A percentile compares a stretch with the other conserved stretches of the same genome.
phyloP scores from a whole-genome alignment of 2,113 vertebrate species.

The Calyptomena viridis region DNA sequence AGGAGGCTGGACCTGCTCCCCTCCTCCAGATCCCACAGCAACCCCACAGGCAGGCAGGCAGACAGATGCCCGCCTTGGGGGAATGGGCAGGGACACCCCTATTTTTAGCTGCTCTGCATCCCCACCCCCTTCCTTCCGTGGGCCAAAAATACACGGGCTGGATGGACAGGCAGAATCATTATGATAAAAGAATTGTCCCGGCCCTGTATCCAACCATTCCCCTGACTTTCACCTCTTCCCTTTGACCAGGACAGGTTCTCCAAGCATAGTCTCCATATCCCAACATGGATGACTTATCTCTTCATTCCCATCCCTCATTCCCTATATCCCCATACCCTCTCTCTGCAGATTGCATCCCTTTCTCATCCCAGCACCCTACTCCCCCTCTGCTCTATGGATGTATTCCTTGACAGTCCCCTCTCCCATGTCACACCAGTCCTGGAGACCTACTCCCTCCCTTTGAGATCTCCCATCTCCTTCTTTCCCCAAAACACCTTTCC shows the following conservation, averaged over 20 bases:
- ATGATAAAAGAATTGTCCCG: neutral
- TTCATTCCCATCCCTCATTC: neutral
- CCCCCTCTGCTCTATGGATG: neutral
- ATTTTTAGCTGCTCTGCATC: constrained; percentile 60
- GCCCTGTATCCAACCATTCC: neutral
- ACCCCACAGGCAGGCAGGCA: constrained; percentile 42
- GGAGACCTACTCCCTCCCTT: neutral
- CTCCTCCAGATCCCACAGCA: constrained; percentile 58
- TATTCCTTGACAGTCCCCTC: neutral
- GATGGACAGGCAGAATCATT: constrained; percentile 46
- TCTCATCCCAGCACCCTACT: fast-evolving
- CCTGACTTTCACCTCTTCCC: neutral
- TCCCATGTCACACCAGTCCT: neutral
- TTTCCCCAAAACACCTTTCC: neutral
- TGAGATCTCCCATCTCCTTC: neutral
- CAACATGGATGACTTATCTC: neutral
- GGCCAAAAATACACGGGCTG: constrained; percentile 51
- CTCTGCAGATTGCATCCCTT: neutral
- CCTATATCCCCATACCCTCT: neutral
- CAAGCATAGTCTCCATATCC: neutral
- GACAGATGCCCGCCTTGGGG: constrained; percentile 54
- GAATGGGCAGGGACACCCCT: constrained; percentile 62
- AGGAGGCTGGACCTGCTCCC: constrained; percentile 45
- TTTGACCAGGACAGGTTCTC: neutral
- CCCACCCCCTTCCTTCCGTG: constrained; percentile 55